Conservation (phyloP, 1,140 invertebrate genomes). For the Drosophila novamexicana region DNA sequence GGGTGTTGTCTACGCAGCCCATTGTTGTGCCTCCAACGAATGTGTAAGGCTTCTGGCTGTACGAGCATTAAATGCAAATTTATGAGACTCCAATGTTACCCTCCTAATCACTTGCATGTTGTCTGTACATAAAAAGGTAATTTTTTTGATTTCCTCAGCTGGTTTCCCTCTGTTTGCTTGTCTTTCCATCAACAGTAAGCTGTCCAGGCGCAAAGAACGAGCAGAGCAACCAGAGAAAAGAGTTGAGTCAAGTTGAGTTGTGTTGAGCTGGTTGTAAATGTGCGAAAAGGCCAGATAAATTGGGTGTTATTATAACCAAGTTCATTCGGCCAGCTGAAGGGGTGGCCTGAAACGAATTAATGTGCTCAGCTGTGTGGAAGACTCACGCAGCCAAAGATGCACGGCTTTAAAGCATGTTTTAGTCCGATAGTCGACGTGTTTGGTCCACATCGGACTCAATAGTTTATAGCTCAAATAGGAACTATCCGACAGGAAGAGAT, state of each 20-base stretch:
- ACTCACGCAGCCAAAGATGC: neutral
- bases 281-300: slow-evolving; percentile 72
- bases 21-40: neutral
- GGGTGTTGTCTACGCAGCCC: neutral
- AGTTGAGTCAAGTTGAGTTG: slow-evolving; percentile 21
- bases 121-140: slow-evolving; percentile 12
- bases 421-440: neutral
- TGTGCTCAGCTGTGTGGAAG: slow-evolving; percentile 38
- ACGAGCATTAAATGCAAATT: slow-evolving; percentile 41
- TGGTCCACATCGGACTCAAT: too few species aligned
- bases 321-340: slow-evolving; percentile 40
- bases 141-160: neutral
- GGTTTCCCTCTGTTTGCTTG: slow-evolving; percentile 2
- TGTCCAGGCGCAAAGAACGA: neutral
- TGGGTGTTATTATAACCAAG: slow-evolving; percentile 65
- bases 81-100: slow-evolving; percentile 22
- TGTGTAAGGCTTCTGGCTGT: slow-evolving; percentile 11
- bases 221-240: slow-evolving; percentile 14
- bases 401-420: neutral
- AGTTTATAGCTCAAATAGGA: too few species aligned
- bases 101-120: slow-evolving; percentile 23
- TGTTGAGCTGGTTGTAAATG: slow-evolving; percentile 58
- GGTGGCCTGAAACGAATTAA: slow-evolving; percentile 30
- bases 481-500: too few species aligned
- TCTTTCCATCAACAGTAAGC: slow-evolving; percentile 57